Conservation (phyloP, 2,797 vertebrate species). For the Semaprochilodus insignis region DNA sequence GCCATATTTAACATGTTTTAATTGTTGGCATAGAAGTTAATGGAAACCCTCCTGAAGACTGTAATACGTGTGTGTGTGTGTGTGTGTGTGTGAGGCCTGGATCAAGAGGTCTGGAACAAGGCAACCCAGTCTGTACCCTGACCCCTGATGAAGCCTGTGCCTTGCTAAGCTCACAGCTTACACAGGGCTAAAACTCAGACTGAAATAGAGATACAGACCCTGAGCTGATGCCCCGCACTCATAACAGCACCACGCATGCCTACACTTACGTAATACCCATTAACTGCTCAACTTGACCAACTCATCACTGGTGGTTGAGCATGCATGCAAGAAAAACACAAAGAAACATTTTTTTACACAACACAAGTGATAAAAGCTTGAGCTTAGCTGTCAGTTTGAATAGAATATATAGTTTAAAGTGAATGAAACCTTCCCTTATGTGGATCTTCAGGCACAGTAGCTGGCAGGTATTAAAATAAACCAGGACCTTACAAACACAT, state of each 20-base stretch:
- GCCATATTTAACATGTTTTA: neutral
- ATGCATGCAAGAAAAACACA: neutral
- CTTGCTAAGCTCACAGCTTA: constrained; percentile 34
- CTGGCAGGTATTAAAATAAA: neutral
- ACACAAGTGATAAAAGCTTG: neutral
- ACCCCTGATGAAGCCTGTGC: constrained; percentile 16
- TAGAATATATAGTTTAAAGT: neutral
- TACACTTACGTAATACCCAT: neutral
- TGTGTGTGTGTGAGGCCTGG: neutral
- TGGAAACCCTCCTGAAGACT: neutral
- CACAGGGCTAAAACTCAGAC: constrained; percentile 15
- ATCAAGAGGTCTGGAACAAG: constrained; percentile 14
- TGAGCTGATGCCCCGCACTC: neutral
- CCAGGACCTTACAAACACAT: neutral
- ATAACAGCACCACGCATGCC: neutral
- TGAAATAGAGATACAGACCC: constrained; percentile 35
- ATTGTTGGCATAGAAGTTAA: neutral
- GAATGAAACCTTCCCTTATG: neutral
- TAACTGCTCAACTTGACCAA: neutral
- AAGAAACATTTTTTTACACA: neutral
- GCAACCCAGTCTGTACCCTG: neutral
- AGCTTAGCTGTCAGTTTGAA: neutral
- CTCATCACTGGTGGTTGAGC: neutral
- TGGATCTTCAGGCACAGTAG: neutral
- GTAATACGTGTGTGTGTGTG: neutral